phyloP scores from a whole-genome alignment of 2,888 invertebrate genomes.

The Endotricha flammealis region DNA sequence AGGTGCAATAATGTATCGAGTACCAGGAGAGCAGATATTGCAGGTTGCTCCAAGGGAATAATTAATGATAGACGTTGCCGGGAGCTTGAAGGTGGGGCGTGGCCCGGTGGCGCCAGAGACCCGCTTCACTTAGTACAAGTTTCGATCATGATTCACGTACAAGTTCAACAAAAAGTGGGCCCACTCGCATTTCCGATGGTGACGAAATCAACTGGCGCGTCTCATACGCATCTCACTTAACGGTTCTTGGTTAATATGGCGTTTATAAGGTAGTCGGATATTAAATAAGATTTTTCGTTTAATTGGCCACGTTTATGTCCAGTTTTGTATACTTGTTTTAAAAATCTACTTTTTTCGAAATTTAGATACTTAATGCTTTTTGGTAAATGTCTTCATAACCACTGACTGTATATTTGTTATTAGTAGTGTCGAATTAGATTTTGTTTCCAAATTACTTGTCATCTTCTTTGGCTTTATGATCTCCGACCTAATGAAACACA shows the following conservation, averaged over 20 bases:
- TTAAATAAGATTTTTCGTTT: constrained; percentile 63
- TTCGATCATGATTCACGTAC: constrained; percentile 53
- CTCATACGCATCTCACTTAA: constrained; percentile 61
- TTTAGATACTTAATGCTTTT: no score
- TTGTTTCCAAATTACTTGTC: no score
- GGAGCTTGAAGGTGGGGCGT: constrained; percentile 54
- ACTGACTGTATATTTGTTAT: no score
- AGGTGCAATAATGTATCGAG: constrained; percentile 39
- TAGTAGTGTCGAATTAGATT: no score
- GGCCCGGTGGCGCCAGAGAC: constrained; percentile 57
- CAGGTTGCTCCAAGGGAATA: constrained; percentile 51
- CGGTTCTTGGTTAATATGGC: constrained; percentile 62
- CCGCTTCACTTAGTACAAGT: constrained; percentile 35
- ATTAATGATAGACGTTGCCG: constrained; percentile 53
- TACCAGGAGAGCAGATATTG: constrained; percentile 40
- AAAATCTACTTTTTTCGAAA: background rate
- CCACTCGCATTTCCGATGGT: constrained; percentile 52
- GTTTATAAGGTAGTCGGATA: constrained; percentile 68
- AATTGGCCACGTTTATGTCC: constrained; percentile 57
- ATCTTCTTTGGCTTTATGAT: background rate
- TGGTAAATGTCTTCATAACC: no score
- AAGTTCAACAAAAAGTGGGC: constrained; percentile 47
- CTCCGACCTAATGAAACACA: background rate
- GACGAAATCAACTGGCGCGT: constrained; percentile 53
- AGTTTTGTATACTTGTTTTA: constrained; percentile 34